Evolutionary conservation across 2,888 invertebrate species (phyloP), one percentile per base, ranked within the genome.

Genomic region (Parnassius apollo): DNA sequence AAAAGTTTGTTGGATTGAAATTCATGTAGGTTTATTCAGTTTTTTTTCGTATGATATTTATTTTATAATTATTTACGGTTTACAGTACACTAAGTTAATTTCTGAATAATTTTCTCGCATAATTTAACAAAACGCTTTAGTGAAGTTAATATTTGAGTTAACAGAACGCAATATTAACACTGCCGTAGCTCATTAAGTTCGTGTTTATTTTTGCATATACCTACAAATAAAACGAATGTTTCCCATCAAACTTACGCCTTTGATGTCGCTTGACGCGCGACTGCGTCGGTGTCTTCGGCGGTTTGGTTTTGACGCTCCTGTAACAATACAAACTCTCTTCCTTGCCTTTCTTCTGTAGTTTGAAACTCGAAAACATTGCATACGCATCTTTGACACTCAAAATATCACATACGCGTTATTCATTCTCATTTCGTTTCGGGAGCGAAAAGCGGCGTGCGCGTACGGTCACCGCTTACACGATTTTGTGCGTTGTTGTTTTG

Each of bases 281-380:
- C 72, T 83, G 73, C 58, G 91, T 86, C 57, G 93, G 93, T 51
- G 93, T 93, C 78, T 92, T 93, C 12, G 93, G 93, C 45, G 93
- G 93, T 76, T 93, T 93, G 62, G 87, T 89, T 74, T 91, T 89
- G 49, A 92, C 90, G 68, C 85, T 85, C 63, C 83, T 82, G 70
- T 91, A 88, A 75, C 91, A 92, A 65, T 93, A 86, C 50, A 92
- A 77, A 74, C 92, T 92, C 71, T 91, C 93, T 49, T 92, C 91
- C 71, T 92, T 91, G 70, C 93, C 88, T 68, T 93, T 77, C 68
- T 88, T 85, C 48, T 92, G 87, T 68, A 93, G 77, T 78, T 93
- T 93, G 77, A 94, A 93, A 69, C 92, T 92, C 58, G 92, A 87
- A 73, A 94, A 93, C 93, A 94, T 94, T 64, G 67, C 70, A 74